A percentile compares a stretch with the other conserved stretches of the same genome.
Evolutionary conservation across 2,797 vertebrate genomes (phyloP).

Genomic region (Molossus alvarezi): DNA sequence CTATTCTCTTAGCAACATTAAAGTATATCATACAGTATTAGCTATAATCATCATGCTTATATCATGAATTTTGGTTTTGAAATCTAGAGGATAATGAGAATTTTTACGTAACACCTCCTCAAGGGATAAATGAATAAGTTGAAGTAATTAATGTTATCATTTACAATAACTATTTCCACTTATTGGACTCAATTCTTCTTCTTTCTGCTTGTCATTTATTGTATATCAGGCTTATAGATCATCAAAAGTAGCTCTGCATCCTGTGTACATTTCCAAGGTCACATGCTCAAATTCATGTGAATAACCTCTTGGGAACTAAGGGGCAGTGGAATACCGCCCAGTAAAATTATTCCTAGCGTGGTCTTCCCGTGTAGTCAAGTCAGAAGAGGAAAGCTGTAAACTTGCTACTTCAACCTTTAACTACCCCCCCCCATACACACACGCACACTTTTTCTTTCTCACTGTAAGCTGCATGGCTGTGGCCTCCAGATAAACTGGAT

Average conservation of each 20-base stretch:
- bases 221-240: background rate
- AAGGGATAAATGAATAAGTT: background rate
- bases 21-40: background rate
- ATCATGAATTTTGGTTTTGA: conserved; percentile 12
- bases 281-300: background rate
- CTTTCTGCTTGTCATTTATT: background rate
- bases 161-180: background rate
- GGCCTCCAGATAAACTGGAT: background rate
- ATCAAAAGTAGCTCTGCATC: background rate
- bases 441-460: background rate
- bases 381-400: background rate
- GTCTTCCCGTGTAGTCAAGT: background rate
- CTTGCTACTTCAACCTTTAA: background rate
- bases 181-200: background rate
- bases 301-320: background rate
- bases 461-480: background rate
- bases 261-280: conserved; percentile 30
- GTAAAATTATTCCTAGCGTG: background rate
- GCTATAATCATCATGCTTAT: background rate
- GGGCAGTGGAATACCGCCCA: background rate
- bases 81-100: background rate
- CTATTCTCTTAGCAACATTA: background rate
- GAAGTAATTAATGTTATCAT: background rate
- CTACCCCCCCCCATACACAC: no score
- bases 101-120: background rate